These are phyloP conservation scores for Leucosticte australis DNA, from an alignment of 2,113 vertebrate genomes.

Conservation along the genomic window DNA sequence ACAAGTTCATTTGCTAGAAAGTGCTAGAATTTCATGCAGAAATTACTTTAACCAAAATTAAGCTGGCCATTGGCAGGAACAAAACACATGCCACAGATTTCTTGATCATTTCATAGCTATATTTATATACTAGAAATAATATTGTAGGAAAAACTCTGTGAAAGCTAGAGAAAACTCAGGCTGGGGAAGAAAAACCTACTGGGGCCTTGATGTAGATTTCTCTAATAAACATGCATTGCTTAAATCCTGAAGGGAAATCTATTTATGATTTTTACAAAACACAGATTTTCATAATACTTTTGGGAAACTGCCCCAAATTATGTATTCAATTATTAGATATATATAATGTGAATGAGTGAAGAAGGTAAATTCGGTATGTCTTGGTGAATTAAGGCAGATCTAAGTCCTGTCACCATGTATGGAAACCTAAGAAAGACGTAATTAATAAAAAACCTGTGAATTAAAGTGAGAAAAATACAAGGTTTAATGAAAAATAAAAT, in stretches of 20 bases:
- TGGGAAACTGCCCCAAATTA: not conserved
- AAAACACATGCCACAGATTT: not conserved
- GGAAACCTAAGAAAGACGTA: not conserved
- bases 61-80: not conserved
- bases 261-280: not conserved
- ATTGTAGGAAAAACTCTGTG: not conserved
- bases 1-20: slow-evolving; percentile 21
- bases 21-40: slow-evolving; percentile 16
- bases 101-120: not conserved
- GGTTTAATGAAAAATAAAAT: not conserved
- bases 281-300: not conserved
- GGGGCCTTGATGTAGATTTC: not conserved
- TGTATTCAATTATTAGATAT: not conserved
- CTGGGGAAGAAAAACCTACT: not conserved
- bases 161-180: not conserved
- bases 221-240: fast-evolving
- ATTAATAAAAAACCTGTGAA: not conserved
- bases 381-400: not conserved
- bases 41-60: not conserved
- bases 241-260: not conserved
- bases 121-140: not conserved
- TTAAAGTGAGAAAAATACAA: not conserved
- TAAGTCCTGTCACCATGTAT: not conserved
- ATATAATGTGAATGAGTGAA: not conserved
- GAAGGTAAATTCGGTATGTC: not conserved